Conservation (phyloP, 2,113 vertebrate genomes). For the Ondatra zibethicus region DNA sequence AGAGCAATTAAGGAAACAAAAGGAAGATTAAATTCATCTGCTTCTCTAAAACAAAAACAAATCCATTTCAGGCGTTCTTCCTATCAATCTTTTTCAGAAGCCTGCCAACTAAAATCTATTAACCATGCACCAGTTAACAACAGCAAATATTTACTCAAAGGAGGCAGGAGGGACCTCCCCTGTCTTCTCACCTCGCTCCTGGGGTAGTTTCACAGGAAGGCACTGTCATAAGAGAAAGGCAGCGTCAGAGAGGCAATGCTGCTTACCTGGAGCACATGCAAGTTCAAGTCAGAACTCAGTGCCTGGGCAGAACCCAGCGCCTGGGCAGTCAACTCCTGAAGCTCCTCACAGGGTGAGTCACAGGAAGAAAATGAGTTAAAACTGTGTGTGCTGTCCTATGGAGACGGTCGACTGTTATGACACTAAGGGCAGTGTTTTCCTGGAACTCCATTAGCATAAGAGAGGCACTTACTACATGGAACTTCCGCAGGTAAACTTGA, state of each 20-base stretch:
- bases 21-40: neutral
- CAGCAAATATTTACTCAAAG: neutral
- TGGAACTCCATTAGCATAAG: neutral
- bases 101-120: neutral
- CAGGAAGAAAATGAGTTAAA: slow-evolving; percentile 4
- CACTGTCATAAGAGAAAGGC: neutral
- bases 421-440: neutral
- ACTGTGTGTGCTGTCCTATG: neutral
- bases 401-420: neutral
- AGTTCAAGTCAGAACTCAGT: neutral
- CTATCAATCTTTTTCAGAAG: neutral
- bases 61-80: neutral
- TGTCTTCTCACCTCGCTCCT: neutral
- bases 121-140: neutral
- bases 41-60: slow-evolving; percentile 27
- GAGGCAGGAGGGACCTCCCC: neutral
- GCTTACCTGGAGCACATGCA: neutral
- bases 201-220: neutral
- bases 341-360: neutral
- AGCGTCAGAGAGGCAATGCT: neutral
- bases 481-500: neutral
- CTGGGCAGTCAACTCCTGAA: neutral
- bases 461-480: neutral
- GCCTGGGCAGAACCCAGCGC: neutral
- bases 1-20: slow-evolving; percentile 6